Conservation (phyloP, 2,888 invertebrate species). For the Caprella mutica region DNA sequence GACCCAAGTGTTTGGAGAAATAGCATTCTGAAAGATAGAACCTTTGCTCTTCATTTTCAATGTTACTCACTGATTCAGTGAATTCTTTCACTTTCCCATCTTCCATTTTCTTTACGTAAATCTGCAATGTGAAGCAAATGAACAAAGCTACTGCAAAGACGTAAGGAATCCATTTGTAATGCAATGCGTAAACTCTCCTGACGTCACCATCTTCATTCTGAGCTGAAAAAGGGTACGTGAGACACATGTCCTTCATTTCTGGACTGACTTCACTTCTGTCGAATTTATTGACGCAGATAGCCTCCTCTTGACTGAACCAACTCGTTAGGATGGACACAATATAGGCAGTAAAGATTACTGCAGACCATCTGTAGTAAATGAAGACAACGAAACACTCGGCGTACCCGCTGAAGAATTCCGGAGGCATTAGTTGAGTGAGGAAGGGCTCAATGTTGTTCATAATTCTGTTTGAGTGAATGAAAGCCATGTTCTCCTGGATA, state of each 20-base stretch:
- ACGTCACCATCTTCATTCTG: background rate
- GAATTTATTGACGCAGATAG: conserved; percentile 14
- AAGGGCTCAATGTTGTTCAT: background rate
- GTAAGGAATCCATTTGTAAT: conserved; percentile 14
- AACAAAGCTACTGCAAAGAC: background rate
- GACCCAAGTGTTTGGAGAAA: background rate
- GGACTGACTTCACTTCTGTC: conserved; percentile 8
- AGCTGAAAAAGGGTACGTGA: conserved; percentile 10
- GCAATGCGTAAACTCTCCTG: conserved; percentile 8
- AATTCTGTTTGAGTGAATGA: background rate
- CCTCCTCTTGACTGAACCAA: background rate
- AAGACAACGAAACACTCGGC: conserved; percentile 1
- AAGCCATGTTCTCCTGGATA: no score
- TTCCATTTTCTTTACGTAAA: conserved; percentile 3
- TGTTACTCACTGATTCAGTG: no score
- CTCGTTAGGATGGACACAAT: background rate
- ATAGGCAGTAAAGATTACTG: background rate
- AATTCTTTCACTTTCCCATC: background rate
- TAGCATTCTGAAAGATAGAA: background rate
- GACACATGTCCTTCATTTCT: conserved; percentile 10
- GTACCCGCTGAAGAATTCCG: background rate
- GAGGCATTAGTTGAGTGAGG: background rate
- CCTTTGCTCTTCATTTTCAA: no score
- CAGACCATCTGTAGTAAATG: background rate
- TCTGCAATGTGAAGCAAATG: conserved; percentile 2